Conservation (phyloP, 2,888 invertebrate species). For the Andricus curvator region DNA sequence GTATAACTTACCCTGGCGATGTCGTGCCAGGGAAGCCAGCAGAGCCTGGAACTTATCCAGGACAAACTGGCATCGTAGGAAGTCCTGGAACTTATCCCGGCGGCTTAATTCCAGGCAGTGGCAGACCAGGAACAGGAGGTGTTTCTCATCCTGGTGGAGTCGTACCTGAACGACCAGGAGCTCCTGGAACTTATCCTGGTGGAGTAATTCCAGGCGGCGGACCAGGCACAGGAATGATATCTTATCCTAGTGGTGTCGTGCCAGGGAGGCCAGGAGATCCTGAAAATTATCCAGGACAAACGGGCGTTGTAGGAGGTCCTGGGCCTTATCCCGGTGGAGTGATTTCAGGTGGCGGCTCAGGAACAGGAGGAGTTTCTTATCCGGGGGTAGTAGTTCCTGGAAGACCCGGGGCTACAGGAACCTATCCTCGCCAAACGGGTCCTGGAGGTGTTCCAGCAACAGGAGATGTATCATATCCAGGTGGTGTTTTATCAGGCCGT, state of each 20-base stretch:
- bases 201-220: slow-evolving; percentile 37
- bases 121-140: slow-evolving; percentile 35
- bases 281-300: neutral
- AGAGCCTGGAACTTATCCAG: slow-evolving; percentile 40
- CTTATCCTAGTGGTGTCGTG: slow-evolving; percentile 46
- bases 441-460: neutral
- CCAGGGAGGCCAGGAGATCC: neutral
- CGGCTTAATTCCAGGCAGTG: slow-evolving; percentile 43
- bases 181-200: too few species aligned
- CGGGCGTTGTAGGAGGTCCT: neutral
- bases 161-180: too few species aligned
- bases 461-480: slow-evolving; percentile 11
- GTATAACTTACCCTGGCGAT: slow-evolving; percentile 25
- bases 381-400: slow-evolving; percentile 42
- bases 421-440: slow-evolving; percentile 45
- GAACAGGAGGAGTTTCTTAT: slow-evolving; percentile 41
- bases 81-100: slow-evolving; percentile 42
- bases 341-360: slow-evolving; percentile 39
- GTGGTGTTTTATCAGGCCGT: slow-evolving; percentile 45
- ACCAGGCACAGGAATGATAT: slow-evolving; percentile 39
- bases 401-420: slow-evolving; percentile 44
- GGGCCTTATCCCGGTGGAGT: slow-evolving; percentile 44
- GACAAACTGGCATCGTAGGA: too few species aligned
- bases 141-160: slow-evolving; percentile 41
- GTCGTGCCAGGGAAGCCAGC: slow-evolving; percentile 13